Percentiles rank a stretch among this genome's conserved stretches.
Conservation (phyloP, 35 echinoderm and acorn worm genomes). For the Apostichopus japonicus region DNA sequence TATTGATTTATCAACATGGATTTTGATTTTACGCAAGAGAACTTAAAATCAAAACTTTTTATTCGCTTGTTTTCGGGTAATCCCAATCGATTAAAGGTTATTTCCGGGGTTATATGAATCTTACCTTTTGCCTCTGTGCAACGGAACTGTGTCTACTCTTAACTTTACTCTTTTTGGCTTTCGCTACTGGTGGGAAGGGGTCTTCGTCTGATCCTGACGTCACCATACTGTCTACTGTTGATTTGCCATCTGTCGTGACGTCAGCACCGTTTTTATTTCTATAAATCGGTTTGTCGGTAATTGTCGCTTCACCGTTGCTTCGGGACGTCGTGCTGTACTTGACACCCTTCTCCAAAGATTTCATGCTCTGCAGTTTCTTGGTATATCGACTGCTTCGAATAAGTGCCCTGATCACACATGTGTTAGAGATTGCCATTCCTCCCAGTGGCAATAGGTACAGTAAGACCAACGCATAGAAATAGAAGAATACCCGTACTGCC, state of each 20-base stretch:
- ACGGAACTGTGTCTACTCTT: slow-evolving; percentile 45
- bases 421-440: slow-evolving; percentile 63
- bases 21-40: neutral
- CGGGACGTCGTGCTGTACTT: slow-evolving; percentile 7
- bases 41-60: neutral
- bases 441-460: slow-evolving; percentile 68
- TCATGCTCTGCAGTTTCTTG: slow-evolving; percentile 65
- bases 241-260: neutral
- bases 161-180: neutral
- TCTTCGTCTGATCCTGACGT: slow-evolving; percentile 30
- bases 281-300: slow-evolving; percentile 17
- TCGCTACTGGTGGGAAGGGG: slow-evolving; percentile 23
- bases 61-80: neutral
- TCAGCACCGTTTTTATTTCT: neutral
- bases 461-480: slow-evolving; percentile 49
- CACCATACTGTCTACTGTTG: neutral
- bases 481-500: neutral
- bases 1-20: neutral
- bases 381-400: slow-evolving; percentile 58
- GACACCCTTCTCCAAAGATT: slow-evolving; percentile 34
- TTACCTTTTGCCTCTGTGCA: slow-evolving; percentile 43
- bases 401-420: slow-evolving; percentile 57
- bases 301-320: neutral
- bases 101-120: neutral
- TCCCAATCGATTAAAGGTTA: neutral